Base-by-base conservation (phyloP, 2,888 invertebrate species). In the Molanna angustata region DNA sequence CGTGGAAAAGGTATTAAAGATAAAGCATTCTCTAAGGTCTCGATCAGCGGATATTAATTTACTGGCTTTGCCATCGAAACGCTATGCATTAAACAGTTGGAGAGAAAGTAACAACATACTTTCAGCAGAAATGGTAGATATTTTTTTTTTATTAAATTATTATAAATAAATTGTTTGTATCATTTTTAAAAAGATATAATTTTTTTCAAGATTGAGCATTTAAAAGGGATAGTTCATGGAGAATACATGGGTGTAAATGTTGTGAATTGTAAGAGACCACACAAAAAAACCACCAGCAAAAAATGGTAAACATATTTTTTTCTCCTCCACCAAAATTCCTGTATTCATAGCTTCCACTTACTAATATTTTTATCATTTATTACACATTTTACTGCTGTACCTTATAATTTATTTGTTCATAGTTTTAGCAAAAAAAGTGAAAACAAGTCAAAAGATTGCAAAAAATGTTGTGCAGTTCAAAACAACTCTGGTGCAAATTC, bases 41-140 rank as follows among this genome's bases (percentile, higher is more conserved):
- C 40, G 49, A 2, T 43, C 53, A 2, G 44, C 48, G 9, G 20
- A 53, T 32, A 14, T 53, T 11, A 53, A 53, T 19, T 4, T 27
- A 4, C 21, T 53, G 39, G 48, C 48, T 17, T 44, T 53, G 16
- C 53, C 50, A 9, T 37, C 49, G n/a, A 54, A 45, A 17, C 40
- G 54, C 4, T 37, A 46, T 42, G 54, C 54, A 6, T 20, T 54
- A 7, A 35, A 35, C 22, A 54, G 37, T 17, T 54, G 54, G 54
- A 40, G 32, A 22, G 20, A 50, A 17, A 46, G 31, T 27, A 54
- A 47, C n/a, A 37, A 19, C 42, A 22, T 50, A 19, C 41, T 54
- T 21, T 13, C 46, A 11, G 50, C 50, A 13, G 50, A 54, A 45
- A 54, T 54, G 54, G 54, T 54, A 50, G 33, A 27, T 44, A 16